A percentile compares a stretch with the other conserved stretches of the same genome.
phyloP scores from a whole-genome alignment of 2,113 vertebrate species.

The Platysternon megacephalum region DNA sequence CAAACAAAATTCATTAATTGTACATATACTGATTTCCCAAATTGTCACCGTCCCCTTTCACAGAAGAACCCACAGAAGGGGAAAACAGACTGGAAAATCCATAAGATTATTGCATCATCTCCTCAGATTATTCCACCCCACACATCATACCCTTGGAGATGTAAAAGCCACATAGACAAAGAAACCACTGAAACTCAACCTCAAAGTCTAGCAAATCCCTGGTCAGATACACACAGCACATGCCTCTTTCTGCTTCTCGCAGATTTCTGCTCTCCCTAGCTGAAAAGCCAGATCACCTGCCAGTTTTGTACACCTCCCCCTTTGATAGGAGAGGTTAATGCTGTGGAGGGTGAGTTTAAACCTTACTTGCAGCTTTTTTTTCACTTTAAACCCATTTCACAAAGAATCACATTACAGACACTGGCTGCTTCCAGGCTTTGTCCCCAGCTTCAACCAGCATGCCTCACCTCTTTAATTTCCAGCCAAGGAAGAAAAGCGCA shows the following conservation, averaged over 20 bases:
- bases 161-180: neutral
- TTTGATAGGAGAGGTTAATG: neutral
- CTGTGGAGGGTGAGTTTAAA: no score
- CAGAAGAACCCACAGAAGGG: accelerated
- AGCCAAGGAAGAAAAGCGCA: neutral
- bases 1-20: no score
- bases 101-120: neutral
- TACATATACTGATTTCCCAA: no score
- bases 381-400: no score
- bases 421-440: neutral
- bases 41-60: neutral
- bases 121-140: neutral
- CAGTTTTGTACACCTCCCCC: neutral
- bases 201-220: neutral
- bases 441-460: neutral
- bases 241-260: neutral
- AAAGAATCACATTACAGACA: no score
- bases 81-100: neutral
- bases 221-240: neutral
- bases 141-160: neutral
- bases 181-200: neutral
- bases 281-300: neutral
- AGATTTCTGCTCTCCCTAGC: neutral
- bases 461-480: neutral
- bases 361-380: no score